Evolutionary conservation across 92 coral and sea anemone species (phyloP).

Genomic region (Pocillopora meandrina): DNA sequence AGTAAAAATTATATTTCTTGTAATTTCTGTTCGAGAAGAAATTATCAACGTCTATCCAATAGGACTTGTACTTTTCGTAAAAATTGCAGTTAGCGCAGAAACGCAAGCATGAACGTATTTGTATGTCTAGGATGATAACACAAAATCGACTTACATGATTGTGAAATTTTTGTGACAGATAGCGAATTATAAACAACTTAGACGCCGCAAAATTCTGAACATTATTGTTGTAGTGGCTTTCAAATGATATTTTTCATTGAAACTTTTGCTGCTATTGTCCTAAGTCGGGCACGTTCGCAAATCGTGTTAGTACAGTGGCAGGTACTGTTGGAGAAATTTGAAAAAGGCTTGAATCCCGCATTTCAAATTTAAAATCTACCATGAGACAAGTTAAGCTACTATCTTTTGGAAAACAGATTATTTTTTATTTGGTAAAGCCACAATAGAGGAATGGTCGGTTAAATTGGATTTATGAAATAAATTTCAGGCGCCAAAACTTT

Average conservation of each 20-base stretch:
- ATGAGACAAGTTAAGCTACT: background rate
- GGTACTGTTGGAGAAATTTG: slow-evolving; percentile 17
- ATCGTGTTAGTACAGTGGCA: background rate
- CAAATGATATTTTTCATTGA: background rate
- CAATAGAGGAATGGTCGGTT: background rate
- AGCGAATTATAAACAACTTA: slow-evolving; percentile 26
- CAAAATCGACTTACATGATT: slow-evolving; percentile 12
- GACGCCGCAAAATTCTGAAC: background rate
- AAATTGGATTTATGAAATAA: background rate
- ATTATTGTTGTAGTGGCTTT: background rate
- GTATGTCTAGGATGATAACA: background rate
- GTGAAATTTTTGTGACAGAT: background rate
- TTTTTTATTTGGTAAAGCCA: background rate
- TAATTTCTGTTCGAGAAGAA: too few species aligned
- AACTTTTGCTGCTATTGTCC: background rate
- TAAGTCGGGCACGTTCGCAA: background rate
- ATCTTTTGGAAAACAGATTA: background rate
- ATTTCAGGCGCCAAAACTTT: background rate
- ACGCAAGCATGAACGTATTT: background rate
- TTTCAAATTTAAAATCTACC: slow-evolving; percentile 10
- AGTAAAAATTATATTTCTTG: background rate
- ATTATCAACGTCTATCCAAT: background rate
- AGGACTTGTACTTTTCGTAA: background rate
- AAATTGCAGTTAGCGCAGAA: background rate
- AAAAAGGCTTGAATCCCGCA: slow-evolving; percentile 15